These are phyloP conservation scores for Phymastichus coffea DNA, from an alignment of 1,140 invertebrate genomes.

Conservation along the genomic window DNA sequence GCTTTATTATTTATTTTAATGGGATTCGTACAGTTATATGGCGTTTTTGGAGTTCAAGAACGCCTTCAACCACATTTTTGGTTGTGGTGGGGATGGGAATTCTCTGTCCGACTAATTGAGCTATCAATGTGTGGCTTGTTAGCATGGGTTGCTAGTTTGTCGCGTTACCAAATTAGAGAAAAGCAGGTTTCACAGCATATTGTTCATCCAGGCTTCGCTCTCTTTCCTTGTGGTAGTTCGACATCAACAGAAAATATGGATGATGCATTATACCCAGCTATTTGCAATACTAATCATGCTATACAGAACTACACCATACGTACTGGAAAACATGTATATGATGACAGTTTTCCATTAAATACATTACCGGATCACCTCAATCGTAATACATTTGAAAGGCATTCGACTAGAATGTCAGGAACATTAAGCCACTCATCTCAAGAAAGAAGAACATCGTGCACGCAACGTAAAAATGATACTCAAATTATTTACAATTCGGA, in stretches of 20 bases:
- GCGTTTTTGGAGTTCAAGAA: conserved; percentile 71
- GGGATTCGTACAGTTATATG: conserved; percentile 79
- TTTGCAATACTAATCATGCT: conserved; percentile 82
- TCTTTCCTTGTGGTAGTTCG: conserved; percentile 75
- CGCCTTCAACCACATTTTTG: conserved; percentile 65
- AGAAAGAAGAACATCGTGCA: conserved; percentile 52
- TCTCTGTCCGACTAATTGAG: conserved; percentile 79
- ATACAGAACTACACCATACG: conserved; percentile 79
- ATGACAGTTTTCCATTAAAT: conserved; percentile 63
- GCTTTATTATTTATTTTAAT: conserved; percentile 79
- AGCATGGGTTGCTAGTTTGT: conserved; percentile 77
- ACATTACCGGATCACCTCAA: conserved; percentile 60
- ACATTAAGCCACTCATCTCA: conserved; percentile 54
- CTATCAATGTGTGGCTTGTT: conserved; percentile 79
- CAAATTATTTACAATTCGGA: conserved; percentile 46
- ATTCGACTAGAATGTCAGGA: conserved; percentile 56
- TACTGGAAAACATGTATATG: conserved; percentile 75
- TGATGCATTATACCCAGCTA: conserved; percentile 71
- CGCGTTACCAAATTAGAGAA: conserved; percentile 54
- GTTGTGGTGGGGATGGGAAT: conserved; percentile 88
- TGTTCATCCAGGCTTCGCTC: conserved; percentile 67
- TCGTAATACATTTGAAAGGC: conserved; percentile 54
- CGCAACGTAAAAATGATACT: conserved; percentile 51
- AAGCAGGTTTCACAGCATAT: conserved; percentile 55
- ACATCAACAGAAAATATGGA: conserved; percentile 69